phyloP scores from a whole-genome alignment of 2,888 invertebrate species.

The Syrphus vitripennis region DNA sequence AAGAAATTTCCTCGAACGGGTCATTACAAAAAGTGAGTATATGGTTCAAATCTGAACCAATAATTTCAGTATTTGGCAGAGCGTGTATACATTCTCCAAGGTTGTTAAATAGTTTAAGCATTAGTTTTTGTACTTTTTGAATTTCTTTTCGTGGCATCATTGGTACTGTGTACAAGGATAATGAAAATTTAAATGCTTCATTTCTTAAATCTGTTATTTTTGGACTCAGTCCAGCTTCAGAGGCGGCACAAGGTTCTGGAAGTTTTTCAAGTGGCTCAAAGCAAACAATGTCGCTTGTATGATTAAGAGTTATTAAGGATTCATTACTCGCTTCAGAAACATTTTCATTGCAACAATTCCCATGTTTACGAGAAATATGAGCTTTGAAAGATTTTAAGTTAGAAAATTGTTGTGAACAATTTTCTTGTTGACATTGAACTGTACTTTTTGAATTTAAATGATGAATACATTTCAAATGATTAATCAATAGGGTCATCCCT shows the following conservation, averaged over 20 bases:
- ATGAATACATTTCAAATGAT: neutral
- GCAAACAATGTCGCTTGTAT: neutral
- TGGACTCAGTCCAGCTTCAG: neutral
- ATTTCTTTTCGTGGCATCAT: neutral
- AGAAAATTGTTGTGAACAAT: slow-evolving; percentile 14
- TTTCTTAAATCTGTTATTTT: neutral
- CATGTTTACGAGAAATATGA: slow-evolving; percentile 19
- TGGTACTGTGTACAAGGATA: neutral
- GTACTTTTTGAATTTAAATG: slow-evolving; percentile 1
- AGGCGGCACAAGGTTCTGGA: neutral
- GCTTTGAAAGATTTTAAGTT: slow-evolving; percentile 2
- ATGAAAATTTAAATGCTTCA: neutral
- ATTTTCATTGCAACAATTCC: neutral
- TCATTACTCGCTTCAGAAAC: neutral
- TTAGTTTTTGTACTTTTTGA: neutral
- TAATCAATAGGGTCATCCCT: neutral
- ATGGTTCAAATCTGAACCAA: slow-evolving; percentile 1
- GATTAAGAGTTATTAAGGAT: neutral
- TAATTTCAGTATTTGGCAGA: neutral
- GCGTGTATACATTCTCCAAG: slow-evolving; percentile 28
- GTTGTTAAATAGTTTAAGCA: neutral
- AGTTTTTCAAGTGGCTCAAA: neutral
- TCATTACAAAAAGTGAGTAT: neutral
- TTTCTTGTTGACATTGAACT: slow-evolving; percentile 8
- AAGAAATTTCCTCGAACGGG: slow-evolving; percentile 31